Percentiles rank a stretch among this genome's conserved stretches.
phyloP scores from a whole-genome alignment of 2,797 vertebrate species.

The Nannoperca obscura region DNA sequence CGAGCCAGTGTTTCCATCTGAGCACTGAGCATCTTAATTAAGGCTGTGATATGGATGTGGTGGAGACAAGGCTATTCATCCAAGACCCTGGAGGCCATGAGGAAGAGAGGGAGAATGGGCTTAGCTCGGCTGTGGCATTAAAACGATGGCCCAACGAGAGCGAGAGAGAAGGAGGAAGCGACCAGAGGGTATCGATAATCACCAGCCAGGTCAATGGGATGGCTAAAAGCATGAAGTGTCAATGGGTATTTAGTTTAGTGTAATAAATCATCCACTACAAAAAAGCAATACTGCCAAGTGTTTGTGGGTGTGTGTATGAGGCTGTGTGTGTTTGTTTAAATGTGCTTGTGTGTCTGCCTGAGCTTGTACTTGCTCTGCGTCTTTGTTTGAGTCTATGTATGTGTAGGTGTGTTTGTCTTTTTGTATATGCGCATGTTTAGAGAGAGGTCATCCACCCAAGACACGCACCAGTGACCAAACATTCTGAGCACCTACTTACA shows the following conservation, averaged over 20 bases:
- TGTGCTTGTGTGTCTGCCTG: slow-evolving; percentile 25
- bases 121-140: slow-evolving; percentile 69
- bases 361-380: slow-evolving; percentile 15
- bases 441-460: slow-evolving; percentile 42
- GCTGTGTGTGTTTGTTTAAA: slow-evolving; percentile 40
- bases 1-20: slow-evolving; percentile 58
- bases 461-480: slow-evolving; percentile 54
- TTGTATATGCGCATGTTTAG: slow-evolving; percentile 31
- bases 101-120: slow-evolving; percentile 55
- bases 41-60: slow-evolving; percentile 79
- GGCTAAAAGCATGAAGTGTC: slow-evolving; percentile 81
- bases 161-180: slow-evolving; percentile 56
- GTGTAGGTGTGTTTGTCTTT: slow-evolving; percentile 18
- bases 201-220: slow-evolving; percentile 80
- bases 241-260: slow-evolving; percentile 81
- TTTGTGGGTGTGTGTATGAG: slow-evolving; percentile 48
- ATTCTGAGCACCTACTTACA: slow-evolving; percentile 53
- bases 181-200: slow-evolving; percentile 80
- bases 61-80: slow-evolving; percentile 81
- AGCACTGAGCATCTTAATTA: slow-evolving; percentile 80
- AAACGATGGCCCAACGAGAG: slow-evolving; percentile 58
- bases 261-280: slow-evolving; percentile 79
- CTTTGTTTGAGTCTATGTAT: slow-evolving; percentile 23
- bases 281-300: slow-evolving; percentile 57
- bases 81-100: slow-evolving; percentile 68